These are phyloP conservation scores for Xiphophorus birchmanni DNA, from an alignment of 2,797 vertebrate genomes.

Conservation along the genomic window DNA sequence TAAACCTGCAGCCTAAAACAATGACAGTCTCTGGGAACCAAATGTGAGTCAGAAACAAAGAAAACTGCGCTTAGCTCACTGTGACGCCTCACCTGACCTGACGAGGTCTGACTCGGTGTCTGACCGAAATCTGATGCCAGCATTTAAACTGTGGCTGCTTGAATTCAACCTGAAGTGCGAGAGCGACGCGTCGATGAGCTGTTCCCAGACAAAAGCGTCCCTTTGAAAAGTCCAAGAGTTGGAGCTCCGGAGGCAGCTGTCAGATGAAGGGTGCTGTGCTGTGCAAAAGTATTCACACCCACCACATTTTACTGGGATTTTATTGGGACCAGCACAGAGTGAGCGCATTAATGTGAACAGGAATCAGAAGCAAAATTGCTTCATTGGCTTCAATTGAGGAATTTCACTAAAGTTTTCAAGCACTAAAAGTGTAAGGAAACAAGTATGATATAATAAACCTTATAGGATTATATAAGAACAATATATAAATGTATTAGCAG, in stretches of 20 bases:
- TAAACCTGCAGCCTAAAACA: background rate
- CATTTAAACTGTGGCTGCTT: background rate
- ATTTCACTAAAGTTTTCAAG: background rate
- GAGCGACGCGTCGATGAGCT: background rate
- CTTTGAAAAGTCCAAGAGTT: conserved; percentile 6
- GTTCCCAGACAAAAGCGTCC: background rate
- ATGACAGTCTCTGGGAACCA: background rate
- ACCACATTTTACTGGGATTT: background rate
- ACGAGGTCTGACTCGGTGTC: background rate
- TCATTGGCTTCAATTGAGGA: background rate
- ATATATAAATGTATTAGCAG: no score
- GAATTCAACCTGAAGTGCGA: background rate
- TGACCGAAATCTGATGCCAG: conserved; percentile 1
- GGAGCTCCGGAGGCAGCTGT: background rate
- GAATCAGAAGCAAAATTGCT: no score
- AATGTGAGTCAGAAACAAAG: background rate
- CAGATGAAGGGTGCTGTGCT: background rate
- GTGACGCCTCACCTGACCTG: background rate
- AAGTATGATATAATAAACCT: no score
- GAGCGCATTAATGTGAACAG: background rate
- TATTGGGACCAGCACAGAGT: background rate
- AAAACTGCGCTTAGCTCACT: background rate
- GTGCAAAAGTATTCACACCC: background rate
- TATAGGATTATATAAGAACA: no score
- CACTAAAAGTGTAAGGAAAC: no score